Evolutionary conservation across 2,797 vertebrate genomes (phyloP).

Genomic region (Gobionotothen gibberifrons): DNA sequence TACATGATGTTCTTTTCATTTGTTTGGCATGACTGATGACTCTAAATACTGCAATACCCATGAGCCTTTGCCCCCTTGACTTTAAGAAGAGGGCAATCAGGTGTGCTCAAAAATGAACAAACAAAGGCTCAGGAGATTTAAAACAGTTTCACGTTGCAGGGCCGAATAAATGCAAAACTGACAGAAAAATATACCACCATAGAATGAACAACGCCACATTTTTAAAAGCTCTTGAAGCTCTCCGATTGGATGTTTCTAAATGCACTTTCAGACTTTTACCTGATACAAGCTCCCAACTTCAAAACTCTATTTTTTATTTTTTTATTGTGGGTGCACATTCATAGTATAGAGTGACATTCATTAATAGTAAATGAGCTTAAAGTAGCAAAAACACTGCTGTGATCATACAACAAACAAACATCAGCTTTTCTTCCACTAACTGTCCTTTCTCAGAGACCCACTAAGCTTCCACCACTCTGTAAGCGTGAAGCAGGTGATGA

Average conservation of each 20-base stretch:
- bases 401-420: not conserved
- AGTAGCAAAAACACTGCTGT: constrained; percentile 16
- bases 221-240: not conserved
- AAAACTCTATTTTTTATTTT: not conserved
- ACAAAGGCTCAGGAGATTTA: not conserved
- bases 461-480: constrained; percentile 17
- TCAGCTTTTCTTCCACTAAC: constrained; percentile 9
- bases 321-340: not conserved
- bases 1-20: not conserved
- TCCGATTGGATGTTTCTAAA: not conserved
- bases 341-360: not conserved
- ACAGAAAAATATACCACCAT: too few relatives aligned
- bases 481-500: too few relatives aligned
- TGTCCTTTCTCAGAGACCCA: constrained; percentile 16
- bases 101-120: not conserved
- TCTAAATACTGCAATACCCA: constrained; percentile 7
- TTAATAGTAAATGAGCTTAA: constrained; percentile 9
- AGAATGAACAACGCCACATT: too few relatives aligned
- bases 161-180: fast-evolving
- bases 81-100: not conserved
- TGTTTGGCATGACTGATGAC: not conserved
- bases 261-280: not conserved
- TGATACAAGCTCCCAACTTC: not conserved
- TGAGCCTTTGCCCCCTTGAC: not conserved
- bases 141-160: not conserved